These are phyloP conservation scores for Glaucomys volans DNA, from an alignment of 2,113 vertebrate species.

Conservation along the genomic window DNA sequence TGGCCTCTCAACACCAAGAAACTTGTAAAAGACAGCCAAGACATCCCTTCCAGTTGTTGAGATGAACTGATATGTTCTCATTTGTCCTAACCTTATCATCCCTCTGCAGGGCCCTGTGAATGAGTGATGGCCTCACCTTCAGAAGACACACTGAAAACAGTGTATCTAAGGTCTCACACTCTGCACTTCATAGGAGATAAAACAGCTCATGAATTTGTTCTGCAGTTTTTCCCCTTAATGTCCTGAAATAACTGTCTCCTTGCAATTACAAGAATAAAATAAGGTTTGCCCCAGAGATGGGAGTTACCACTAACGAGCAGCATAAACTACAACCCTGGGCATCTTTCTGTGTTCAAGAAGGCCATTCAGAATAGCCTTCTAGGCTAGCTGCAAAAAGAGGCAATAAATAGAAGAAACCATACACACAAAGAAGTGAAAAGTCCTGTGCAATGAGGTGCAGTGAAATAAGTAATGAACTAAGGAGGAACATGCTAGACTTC, in stretches of 20 bases:
- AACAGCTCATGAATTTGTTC: not conserved
- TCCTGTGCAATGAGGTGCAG: not conserved
- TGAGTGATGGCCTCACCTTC: not conserved
- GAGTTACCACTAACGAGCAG: not conserved
- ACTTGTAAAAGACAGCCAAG: not conserved
- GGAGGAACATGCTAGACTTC: not conserved
- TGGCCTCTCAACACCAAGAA: not conserved
- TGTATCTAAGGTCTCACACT: not conserved
- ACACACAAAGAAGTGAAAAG: not conserved
- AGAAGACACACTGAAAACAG: not conserved
- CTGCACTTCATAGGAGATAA: not conserved
- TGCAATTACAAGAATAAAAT: not conserved
- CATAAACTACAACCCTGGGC: not conserved
- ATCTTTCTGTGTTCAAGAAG: not conserved
- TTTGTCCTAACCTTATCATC: not conserved
- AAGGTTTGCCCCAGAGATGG: not conserved
- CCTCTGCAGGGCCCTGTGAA: not conserved
- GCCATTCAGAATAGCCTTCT: not conserved
- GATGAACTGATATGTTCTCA: not conserved
- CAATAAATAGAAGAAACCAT: not conserved
- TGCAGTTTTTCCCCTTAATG: not conserved
- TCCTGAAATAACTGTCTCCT: not conserved
- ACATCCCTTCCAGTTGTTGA: not conserved
- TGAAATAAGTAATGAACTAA: not conserved
- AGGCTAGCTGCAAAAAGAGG: not conserved